phyloP scores from a whole-genome alignment of 37 sponge, comb jelly and placozoan genomes.

The Halichondria panicea region DNA sequence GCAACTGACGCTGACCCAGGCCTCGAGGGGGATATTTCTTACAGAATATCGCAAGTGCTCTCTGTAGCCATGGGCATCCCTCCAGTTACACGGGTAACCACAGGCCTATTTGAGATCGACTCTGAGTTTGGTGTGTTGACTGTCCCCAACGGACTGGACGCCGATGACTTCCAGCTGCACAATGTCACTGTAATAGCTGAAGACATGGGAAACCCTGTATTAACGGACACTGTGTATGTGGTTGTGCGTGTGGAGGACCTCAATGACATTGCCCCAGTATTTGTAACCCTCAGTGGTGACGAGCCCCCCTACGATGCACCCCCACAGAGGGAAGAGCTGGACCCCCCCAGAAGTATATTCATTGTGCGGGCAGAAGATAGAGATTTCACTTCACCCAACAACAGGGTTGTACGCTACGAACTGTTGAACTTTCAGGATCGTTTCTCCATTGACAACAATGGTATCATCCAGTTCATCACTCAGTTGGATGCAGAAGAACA shows the following conservation, averaged over 20 bases:
- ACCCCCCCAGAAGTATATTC: constrained; percentile 20
- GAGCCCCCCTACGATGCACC: constrained; percentile 21
- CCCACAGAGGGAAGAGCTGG: constrained; percentile 13
- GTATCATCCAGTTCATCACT: constrained; percentile 14
- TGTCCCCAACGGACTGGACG: constrained; percentile 58
- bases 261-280: constrained; percentile 66
- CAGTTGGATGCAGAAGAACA: constrained; percentile 42
- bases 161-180: constrained; percentile 35
- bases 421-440: constrained; percentile 22
- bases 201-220: constrained; percentile 65
- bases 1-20: constrained; percentile 63
- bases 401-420: constrained; percentile 6
- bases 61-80: constrained; percentile 3
- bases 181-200: constrained; percentile 39
- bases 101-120: constrained; percentile 25
- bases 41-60: constrained; percentile 33
- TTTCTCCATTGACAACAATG: constrained; percentile 33
- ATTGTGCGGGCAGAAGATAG: constrained; percentile 25
- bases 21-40: constrained; percentile 35
- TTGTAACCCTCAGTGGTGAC: constrained; percentile 12
- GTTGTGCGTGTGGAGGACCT: constrained; percentile 36
- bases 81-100: not conserved
- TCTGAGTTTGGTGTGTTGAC: constrained; percentile 42
- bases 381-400: constrained; percentile 25
- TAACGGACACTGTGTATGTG: not conserved